Conservation (phyloP, 2,113 vertebrate species). For the Grantiella picta region DNA sequence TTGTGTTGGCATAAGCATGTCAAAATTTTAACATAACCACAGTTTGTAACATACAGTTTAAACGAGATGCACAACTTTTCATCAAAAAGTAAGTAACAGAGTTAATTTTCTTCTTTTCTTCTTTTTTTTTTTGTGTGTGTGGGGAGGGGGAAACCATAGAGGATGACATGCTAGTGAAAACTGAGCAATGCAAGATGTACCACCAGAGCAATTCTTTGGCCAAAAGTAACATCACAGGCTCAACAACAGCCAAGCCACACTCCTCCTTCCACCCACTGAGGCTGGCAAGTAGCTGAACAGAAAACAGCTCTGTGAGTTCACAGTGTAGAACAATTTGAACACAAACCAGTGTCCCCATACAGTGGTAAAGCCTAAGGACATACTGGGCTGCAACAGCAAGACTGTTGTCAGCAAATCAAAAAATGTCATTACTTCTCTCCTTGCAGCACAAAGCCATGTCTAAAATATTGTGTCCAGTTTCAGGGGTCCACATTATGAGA, state of each 20-base stretch:
- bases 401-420: not conserved
- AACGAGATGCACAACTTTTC: not conserved
- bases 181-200: not conserved
- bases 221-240: not conserved
- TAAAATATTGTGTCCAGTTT: not conserved
- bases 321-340: not conserved
- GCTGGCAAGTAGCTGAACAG: not conserved
- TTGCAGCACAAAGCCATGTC: fast-evolving
- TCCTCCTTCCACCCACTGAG: not conserved
- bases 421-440: not conserved
- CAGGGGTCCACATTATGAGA: not conserved
- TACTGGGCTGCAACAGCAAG: not conserved
- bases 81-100: not conserved
- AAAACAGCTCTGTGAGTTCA: not conserved
- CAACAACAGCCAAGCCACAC: fast-evolving
- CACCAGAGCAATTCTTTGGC: not conserved
- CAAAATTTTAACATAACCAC: not conserved
- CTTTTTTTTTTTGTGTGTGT: not conserved
- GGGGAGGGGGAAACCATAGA: not conserved
- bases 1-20: not conserved
- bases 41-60: not conserved
- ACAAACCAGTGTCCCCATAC: fast-evolving
- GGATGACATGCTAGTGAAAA: not conserved
- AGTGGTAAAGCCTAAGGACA: fast-evolving
- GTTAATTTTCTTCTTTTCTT: not conserved